Evolutionary conservation across 1,140 invertebrate species (phyloP).

Genomic region (Trialeurodes vaporariorum): DNA sequence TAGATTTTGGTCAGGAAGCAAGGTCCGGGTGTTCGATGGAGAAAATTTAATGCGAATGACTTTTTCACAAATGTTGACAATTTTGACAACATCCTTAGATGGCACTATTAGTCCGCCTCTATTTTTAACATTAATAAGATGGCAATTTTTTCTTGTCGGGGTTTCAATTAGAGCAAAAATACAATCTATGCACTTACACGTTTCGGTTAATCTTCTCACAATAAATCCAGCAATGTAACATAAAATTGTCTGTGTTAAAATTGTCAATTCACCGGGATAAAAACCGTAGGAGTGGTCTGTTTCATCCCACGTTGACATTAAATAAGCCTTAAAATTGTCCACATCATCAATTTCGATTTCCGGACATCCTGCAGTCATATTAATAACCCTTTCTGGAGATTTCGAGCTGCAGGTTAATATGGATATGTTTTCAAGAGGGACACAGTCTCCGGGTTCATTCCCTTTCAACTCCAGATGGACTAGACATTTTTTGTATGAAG

Average conservation of each 20-base stretch:
- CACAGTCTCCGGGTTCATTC: neutral
- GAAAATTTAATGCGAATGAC: neutral
- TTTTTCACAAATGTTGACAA: neutral
- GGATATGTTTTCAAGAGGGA: conserved; percentile 4
- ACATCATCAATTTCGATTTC: neutral
- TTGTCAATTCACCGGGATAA: neutral
- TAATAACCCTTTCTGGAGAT: neutral
- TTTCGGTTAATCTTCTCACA: neutral
- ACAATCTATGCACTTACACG: neutral
- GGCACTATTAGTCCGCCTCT: neutral
- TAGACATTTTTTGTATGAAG: neutral
- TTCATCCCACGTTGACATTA: neutral
- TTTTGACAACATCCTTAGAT: neutral
- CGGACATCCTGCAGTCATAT: too few species aligned
- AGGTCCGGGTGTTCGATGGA: neutral
- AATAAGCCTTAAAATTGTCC: neutral
- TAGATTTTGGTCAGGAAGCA: too few species aligned
- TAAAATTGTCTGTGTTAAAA: neutral
- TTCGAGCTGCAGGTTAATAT: neutral
- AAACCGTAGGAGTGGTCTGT: neutral
- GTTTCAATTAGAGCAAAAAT: neutral
- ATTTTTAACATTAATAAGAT: neutral
- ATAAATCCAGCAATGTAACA: neutral
- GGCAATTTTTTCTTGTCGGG: neutral
- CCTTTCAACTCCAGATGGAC: neutral